These are phyloP conservation scores for Subacronicta megacephala DNA, from an alignment of 2,888 invertebrate genomes.

Conservation along the genomic window DNA sequence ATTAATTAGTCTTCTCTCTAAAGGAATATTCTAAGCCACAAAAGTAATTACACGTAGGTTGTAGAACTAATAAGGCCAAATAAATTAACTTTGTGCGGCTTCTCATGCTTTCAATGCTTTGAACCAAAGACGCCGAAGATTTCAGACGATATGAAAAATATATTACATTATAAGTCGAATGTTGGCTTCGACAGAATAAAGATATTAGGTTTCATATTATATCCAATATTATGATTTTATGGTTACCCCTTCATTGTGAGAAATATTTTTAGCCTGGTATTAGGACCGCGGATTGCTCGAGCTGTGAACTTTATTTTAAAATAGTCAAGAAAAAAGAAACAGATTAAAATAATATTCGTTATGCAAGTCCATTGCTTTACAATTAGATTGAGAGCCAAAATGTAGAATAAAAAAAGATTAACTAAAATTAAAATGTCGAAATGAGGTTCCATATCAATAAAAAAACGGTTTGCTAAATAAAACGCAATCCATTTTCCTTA, in stretches of 20 bases:
- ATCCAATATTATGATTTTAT: background rate
- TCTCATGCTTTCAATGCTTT: constrained; percentile 9
- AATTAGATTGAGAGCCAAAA: too few species aligned
- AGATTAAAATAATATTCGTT: too few species aligned
- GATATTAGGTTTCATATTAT: constrained; percentile 23
- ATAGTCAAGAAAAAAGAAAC: too few species aligned
- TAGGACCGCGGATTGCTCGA: too few species aligned
- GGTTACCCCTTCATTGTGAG: background rate
- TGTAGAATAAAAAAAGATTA: background rate
- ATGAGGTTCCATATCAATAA: background rate
- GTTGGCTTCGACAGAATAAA: background rate
- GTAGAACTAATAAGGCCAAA: constrained; percentile 11
- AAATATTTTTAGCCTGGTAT: too few species aligned
- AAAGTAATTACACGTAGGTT: constrained; percentile 7
- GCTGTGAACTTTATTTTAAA: too few species aligned
- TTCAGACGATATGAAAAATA: constrained; percentile 16
- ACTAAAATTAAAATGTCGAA: background rate
- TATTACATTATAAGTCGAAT: constrained; percentile 13
- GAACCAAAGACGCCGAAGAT: background rate
- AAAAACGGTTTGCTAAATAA: background rate
- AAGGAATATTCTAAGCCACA: background rate
- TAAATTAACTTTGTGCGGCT: constrained; percentile 12
- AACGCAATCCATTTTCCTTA: constrained; percentile 3
- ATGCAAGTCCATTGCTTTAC: too few species aligned
- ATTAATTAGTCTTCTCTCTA: background rate